phyloP scores from a whole-genome alignment of 37 sponge, comb jelly and placozoan species.

The Tethya wilhelma region DNA sequence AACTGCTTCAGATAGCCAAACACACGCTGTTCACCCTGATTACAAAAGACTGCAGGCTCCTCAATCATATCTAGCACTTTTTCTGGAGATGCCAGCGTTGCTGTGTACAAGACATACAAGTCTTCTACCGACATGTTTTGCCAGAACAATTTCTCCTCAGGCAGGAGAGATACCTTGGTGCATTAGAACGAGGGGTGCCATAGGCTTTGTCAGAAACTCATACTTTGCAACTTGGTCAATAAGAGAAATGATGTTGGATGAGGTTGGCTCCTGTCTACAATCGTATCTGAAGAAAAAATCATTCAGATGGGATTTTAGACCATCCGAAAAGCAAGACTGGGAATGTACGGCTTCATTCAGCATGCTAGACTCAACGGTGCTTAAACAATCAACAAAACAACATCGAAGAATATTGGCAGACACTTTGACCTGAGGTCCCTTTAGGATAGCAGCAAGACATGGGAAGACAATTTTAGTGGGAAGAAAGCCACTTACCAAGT shows the following conservation, averaged over 20 bases:
- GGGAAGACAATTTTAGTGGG: constrained; percentile 20
- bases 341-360: neutral
- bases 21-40: constrained; percentile 14
- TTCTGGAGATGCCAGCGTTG: neutral
- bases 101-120: neutral
- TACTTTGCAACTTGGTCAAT: neutral
- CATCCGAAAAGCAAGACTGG: neutral
- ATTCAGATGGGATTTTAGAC: neutral
- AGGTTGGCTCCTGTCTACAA: constrained; percentile 6
- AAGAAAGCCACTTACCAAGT: constrained; percentile 1
- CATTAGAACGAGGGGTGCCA: neutral
- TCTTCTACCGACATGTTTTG: neutral
- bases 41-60: neutral
- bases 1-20: constrained; percentile 19
- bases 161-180: neutral
- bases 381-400: constrained; percentile 4
- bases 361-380: neutral
- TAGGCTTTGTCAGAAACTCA: constrained; percentile 29
- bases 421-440: neutral
- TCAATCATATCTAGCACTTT: constrained; percentile 11
- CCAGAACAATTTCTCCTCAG: constrained; percentile 13
- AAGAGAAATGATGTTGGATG: neutral
- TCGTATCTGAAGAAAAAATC: constrained; percentile 12
- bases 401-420: neutral
- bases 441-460: constrained; percentile 5